Percentiles rank a stretch among this genome's conserved stretches.
Evolutionary conservation across 1,140 invertebrate genomes (phyloP).

Genomic region (Drosophila ficusphila): DNA sequence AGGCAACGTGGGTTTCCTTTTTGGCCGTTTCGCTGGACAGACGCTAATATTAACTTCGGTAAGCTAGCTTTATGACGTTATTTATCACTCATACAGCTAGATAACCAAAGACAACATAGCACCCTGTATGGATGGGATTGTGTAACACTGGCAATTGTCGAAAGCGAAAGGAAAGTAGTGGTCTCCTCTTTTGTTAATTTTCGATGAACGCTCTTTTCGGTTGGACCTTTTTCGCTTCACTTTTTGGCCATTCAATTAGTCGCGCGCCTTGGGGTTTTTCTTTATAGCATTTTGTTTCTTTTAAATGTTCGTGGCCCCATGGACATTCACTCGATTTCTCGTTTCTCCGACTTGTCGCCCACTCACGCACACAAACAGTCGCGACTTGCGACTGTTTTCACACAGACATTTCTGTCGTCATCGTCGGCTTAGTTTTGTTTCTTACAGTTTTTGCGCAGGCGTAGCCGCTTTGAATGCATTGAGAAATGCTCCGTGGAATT

Average conservation of each 20-base stretch:
- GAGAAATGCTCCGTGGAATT: constrained; percentile 69
- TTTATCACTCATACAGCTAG: constrained; percentile 85
- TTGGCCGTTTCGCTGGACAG: constrained; percentile 52
- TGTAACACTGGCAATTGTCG: constrained; percentile 10
- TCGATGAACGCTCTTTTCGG: constrained; percentile 23
- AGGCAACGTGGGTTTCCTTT: constrained; percentile 13
- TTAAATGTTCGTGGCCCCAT: constrained; percentile 13
- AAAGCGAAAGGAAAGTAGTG: constrained; percentile 35
- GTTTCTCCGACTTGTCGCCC: constrained; percentile 48
- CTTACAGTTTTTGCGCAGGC: constrained; percentile 64
- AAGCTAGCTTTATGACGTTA: constrained; percentile 85
- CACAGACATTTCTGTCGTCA: constrained; percentile 43
- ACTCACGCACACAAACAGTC: constrained; percentile 19
- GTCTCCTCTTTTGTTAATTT: constrained; percentile 14
- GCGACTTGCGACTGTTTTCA: constrained; percentile 3
- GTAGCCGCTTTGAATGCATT: constrained; percentile 65
- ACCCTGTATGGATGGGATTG: constrained; percentile 47
- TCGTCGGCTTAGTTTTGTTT: constrained; percentile 27
- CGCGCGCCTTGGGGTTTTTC: constrained; percentile 5
- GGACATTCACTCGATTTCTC: constrained; percentile 62
- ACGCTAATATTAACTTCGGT: constrained; percentile 84
- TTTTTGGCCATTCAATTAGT: constrained; percentile 45
- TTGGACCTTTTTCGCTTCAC: constrained; percentile 11
- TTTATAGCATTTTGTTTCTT: constrained; percentile 27
- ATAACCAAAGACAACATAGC: constrained; percentile 85